Evolutionary conservation across 2,888 invertebrate genomes (phyloP).

Genomic region (Macrosiphum euphorbiae): DNA sequence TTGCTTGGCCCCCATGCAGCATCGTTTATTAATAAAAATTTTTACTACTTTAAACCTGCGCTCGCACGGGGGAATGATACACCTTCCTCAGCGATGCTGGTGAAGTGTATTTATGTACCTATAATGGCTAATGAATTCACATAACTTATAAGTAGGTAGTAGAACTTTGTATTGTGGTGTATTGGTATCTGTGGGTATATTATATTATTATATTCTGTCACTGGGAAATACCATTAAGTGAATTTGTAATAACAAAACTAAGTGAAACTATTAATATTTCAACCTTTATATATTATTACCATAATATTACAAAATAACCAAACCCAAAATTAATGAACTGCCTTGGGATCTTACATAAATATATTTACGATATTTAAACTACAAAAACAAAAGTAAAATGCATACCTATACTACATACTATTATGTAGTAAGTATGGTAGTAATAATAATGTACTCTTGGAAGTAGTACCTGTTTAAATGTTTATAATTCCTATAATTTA

Average conservation of each 20-base stretch:
- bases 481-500: neutral
- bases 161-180: neutral
- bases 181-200: neutral
- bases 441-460: neutral
- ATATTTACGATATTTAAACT: neutral
- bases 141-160: neutral
- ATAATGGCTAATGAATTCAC: neutral
- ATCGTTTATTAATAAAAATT: no score
- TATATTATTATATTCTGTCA: no score
- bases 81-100: no score
- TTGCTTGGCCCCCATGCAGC: no score
- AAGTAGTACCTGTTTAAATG: neutral
- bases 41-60: no score
- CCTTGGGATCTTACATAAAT: neutral
- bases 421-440: no score
- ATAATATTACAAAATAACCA: neutral
- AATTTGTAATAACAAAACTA: neutral
- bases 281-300: neutral
- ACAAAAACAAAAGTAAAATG: neutral
- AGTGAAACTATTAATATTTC: neutral
- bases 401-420: neutral
- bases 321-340: neutral
- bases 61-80: no score
- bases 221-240: neutral
- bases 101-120: no score